phyloP scores from a whole-genome alignment of 2,113 vertebrate genomes.

The Pavo muticus region DNA sequence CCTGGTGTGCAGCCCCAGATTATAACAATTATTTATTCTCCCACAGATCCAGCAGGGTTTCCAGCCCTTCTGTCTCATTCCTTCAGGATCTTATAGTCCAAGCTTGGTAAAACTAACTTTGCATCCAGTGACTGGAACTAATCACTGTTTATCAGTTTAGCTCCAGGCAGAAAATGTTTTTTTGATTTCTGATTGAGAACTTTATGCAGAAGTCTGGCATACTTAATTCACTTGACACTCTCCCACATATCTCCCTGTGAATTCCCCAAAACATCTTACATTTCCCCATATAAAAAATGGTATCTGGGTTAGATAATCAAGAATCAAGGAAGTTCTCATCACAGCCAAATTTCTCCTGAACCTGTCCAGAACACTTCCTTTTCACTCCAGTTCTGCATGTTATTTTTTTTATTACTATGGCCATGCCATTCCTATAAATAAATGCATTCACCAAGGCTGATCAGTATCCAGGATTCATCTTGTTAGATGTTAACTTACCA shows the following conservation, averaged over 20 bases:
- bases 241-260: background rate
- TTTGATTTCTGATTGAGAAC: background rate
- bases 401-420: background rate
- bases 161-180: background rate
- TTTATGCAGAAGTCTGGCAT: background rate
- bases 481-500: background rate
- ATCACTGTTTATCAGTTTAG: background rate
- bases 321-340: background rate
- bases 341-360: background rate
- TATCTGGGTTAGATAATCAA: background rate
- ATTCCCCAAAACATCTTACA: background rate
- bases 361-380: background rate
- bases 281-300: background rate
- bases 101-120: background rate
- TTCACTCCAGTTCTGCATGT: background rate
- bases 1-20: background rate
- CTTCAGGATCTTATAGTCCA: background rate
- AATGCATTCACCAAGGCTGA: background rate
- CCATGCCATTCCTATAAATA: background rate
- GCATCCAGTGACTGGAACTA: slow-evolving; percentile 3
- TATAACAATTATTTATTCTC: slow-evolving; percentile 27
- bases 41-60: slow-evolving; percentile 1
- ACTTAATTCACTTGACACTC: background rate
- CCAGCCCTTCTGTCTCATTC: slow-evolving; percentile 28
- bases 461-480: background rate